Conservation (phyloP, 2,888 invertebrate genomes). For the Dendrolimus houi region DNA sequence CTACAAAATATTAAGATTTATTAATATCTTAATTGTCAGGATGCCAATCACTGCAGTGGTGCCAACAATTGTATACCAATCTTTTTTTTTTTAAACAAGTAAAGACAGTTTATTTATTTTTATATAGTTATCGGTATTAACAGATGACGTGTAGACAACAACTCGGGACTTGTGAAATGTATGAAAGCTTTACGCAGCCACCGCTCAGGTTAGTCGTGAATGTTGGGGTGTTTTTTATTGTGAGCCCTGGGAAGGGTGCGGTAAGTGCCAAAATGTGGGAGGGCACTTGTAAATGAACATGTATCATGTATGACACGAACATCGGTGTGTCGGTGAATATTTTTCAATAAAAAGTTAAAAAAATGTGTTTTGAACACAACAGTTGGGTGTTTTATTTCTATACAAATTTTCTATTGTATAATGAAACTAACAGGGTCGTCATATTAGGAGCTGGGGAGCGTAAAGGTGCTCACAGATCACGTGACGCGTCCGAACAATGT, state of each 20-base stretch:
- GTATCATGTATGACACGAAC: conserved; percentile 39
- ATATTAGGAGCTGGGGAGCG: no score
- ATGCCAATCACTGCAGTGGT: no score
- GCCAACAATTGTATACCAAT: no score
- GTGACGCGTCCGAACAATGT: no score
- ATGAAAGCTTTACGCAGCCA: conserved; percentile 15
- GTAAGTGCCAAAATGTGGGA: conserved; percentile 5
- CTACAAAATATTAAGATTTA: no score
- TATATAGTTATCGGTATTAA: not conserved
- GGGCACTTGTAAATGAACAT: conserved; percentile 8
- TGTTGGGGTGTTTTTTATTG: conserved; percentile 5
- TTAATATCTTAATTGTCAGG: no score
- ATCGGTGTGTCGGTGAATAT: conserved; percentile 63
- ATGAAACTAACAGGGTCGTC: no score
- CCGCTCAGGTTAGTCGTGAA: conserved; percentile 20
- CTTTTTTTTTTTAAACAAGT: no score
- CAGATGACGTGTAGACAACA: not conserved
- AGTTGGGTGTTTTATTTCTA: conserved; percentile 40
- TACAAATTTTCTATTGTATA: no score
- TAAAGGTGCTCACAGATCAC: no score
- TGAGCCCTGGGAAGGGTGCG: conserved; percentile 13
- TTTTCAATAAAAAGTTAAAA: conserved; percentile 72
- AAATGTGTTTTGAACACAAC: conserved; percentile 75
- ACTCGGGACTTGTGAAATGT: conserved; percentile 2
- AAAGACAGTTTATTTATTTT: no score